These are phyloP conservation scores for Ochropacha duplaris DNA, from an alignment of 2,888 invertebrate genomes.

Conservation along the genomic window DNA sequence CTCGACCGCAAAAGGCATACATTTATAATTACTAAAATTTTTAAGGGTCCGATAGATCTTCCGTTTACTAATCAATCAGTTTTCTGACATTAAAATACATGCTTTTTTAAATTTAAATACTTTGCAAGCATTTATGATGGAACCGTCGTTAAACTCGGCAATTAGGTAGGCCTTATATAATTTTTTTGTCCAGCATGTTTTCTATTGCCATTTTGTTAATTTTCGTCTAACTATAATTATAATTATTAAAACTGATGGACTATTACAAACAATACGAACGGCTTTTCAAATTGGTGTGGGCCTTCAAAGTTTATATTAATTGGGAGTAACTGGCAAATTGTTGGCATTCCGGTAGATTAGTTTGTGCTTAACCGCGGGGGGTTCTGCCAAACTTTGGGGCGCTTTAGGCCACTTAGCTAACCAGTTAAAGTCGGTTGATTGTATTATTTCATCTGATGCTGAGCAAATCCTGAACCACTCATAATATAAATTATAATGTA, in stretches of 20 bases:
- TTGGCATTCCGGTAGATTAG: conserved; percentile 34
- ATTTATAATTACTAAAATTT: too few relatives aligned
- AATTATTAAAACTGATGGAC: conserved; percentile 1
- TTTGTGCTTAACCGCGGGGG: conserved; percentile 19
- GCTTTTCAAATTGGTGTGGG: background rate
- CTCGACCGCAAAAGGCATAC: too few relatives aligned
- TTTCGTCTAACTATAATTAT: too few relatives aligned
- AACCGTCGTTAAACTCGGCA: too few relatives aligned
- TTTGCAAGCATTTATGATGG: too few relatives aligned
- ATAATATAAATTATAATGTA: conserved; percentile 9
- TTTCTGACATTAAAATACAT: too few relatives aligned
- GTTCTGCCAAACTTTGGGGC: conserved; percentile 18
- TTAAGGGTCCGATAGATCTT: too few relatives aligned
- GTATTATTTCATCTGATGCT: conserved; percentile 8
- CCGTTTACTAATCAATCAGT: too few relatives aligned
- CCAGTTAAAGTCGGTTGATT: background rate
- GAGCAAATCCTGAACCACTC: conserved; percentile 23
- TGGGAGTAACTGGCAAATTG: conserved; percentile 25
- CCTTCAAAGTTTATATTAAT: conserved; percentile 30
- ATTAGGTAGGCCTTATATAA: too few relatives aligned
- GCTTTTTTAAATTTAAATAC: too few relatives aligned
- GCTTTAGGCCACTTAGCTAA: conserved; percentile 2
- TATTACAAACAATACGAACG: conserved; percentile 1
- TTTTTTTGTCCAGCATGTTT: too few relatives aligned
- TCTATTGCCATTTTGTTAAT: too few relatives aligned